Percentiles rank a stretch among this genome's conserved stretches.
phyloP scores from a whole-genome alignment of 2,888 invertebrate genomes.

The Rotaria socialis region DNA sequence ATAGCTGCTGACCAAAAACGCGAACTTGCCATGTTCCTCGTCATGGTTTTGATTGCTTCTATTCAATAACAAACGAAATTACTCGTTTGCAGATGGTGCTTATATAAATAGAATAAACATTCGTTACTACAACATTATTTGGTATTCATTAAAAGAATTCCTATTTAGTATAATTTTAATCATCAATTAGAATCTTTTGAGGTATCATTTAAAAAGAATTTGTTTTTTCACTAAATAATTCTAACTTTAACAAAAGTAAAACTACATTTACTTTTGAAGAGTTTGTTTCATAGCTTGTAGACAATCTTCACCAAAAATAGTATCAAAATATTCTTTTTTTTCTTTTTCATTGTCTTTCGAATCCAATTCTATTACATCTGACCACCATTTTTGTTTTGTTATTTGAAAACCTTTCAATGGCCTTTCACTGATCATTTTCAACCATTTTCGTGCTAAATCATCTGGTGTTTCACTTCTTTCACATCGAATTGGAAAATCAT shows the following conservation, averaged over 20 bases:
- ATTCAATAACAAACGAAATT: not conserved
- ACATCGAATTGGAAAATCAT: not conserved
- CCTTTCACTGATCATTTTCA: not conserved
- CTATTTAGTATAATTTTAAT: too few relatives aligned
- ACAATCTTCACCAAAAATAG: not conserved
- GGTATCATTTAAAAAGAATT: too few relatives aligned
- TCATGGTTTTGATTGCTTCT: not conserved
- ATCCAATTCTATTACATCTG: not conserved
- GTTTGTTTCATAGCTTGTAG: not conserved
- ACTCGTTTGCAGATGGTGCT: not conserved
- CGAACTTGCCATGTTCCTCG: not conserved
- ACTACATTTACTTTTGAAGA: not conserved
- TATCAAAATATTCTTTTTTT: not conserved
- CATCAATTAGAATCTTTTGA: too few relatives aligned
- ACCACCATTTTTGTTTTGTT: conserved; percentile 2
- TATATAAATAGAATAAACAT: not conserved
- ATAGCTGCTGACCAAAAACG: too few relatives aligned
- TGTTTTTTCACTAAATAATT: too few relatives aligned
- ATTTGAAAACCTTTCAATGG: conserved; percentile 21
- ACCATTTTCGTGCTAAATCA: not conserved
- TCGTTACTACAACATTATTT: too few relatives aligned
- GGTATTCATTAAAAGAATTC: too few relatives aligned
- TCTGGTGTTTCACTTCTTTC: conserved; percentile 5
- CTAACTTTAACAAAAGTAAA: not conserved
- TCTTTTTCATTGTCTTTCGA: not conserved